phyloP scores from a whole-genome alignment of 2,888 invertebrate species.

The Archaeoteleia sp. region DNA sequence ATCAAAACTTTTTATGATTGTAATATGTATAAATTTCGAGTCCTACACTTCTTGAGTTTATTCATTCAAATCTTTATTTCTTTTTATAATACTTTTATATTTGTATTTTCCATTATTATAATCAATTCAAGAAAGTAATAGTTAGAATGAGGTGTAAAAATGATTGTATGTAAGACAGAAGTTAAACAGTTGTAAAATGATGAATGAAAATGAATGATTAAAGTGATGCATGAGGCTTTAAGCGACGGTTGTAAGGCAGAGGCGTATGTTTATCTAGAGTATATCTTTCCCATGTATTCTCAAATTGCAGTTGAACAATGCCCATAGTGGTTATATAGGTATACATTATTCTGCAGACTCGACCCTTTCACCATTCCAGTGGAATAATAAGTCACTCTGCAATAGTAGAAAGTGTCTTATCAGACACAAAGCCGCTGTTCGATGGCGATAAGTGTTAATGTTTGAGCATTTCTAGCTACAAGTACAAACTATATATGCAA shows the following conservation, averaged over 20 bases:
- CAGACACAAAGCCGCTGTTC: slow-evolving; percentile 11
- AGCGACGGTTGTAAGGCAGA: slow-evolving; percentile 22
- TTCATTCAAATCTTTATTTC: too few species aligned
- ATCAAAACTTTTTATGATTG: too few species aligned
- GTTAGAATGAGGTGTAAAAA: slow-evolving; percentile 4
- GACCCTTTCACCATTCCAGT: slow-evolving; percentile 34
- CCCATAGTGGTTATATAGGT: slow-evolving; percentile 1
- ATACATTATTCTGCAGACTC: slow-evolving; percentile 13
- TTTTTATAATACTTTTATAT: too few species aligned
- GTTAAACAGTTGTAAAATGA: slow-evolving; percentile 39
- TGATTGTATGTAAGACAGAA: slow-evolving; percentile 17
- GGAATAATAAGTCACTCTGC: slow-evolving; percentile 36
- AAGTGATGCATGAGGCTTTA: slow-evolving; percentile 36
- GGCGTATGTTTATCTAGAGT: slow-evolving; percentile 27
- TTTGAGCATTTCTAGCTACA: slow-evolving; percentile 29
- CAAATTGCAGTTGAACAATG: slow-evolving; percentile 33
- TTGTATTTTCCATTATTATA: too few species aligned
- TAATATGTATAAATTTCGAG: too few species aligned
- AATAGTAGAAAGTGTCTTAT: slow-evolving; percentile 37
- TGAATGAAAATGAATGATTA: slow-evolving; percentile 45
- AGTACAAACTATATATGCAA: slow-evolving; percentile 18
- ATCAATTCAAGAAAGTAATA: too few species aligned
- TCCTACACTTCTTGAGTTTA: too few species aligned
- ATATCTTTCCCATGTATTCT: slow-evolving; percentile 30
- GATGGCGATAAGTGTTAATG: slow-evolving; percentile 31